Evolutionary conservation across 2,888 invertebrate species (phyloP).

Genomic region (Anthrax anthrax): DNA sequence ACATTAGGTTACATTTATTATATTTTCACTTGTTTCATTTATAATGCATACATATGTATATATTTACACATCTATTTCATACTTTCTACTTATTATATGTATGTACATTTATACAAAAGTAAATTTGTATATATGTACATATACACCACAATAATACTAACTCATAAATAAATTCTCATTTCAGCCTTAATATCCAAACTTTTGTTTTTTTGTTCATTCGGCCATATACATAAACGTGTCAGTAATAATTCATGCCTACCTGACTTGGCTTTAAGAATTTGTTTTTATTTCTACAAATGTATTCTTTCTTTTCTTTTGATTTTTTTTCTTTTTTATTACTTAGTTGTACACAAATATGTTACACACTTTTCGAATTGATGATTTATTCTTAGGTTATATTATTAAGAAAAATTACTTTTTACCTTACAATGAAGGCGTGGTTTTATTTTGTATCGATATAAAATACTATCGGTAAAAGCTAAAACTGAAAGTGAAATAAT

Average conservation of each 20-base stretch:
- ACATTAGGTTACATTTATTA: background rate
- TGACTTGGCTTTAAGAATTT: conserved; percentile 5
- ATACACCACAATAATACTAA: too few species aligned
- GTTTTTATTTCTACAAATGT: background rate
- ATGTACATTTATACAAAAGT: too few species aligned
- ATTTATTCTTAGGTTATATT: background rate
- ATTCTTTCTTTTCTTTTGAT: background rate
- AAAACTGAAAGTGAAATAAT: too few species aligned
- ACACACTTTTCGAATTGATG: background rate
- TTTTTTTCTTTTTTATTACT: background rate
- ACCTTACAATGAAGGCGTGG: conserved; percentile 3
- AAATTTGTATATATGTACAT: too few species aligned
- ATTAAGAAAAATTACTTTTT: conserved; percentile 1
- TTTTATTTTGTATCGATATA: background rate
- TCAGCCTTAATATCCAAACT: conserved; percentile 3
- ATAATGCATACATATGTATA: too few species aligned
- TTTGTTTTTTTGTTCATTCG: conserved; percentile 3
- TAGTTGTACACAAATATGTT: too few species aligned
- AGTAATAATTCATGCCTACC: conserved; percentile 9
- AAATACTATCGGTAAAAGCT: too few species aligned
- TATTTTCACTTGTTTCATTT: background rate
- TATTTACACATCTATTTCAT: conserved; percentile 1
- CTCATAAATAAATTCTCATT: background rate
- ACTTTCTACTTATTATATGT: too few species aligned
- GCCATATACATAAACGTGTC: conserved; percentile 7